Evolutionary conservation across 2,888 invertebrate genomes (phyloP), one percentile per base, ranked within the genome.

Genomic region (Mesorhabditis spiculigera): DNA sequence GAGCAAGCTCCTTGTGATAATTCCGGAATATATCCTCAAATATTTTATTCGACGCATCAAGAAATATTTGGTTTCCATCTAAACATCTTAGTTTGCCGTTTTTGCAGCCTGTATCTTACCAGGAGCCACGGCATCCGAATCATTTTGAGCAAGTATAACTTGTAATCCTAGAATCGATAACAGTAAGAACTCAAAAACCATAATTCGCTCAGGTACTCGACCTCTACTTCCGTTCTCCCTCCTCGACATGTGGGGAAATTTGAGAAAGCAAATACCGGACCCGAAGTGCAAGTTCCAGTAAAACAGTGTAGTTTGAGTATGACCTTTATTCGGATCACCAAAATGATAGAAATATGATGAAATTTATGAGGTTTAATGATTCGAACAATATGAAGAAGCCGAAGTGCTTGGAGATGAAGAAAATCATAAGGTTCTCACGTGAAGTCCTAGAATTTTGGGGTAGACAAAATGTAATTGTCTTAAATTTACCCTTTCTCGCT

Each of bases 311-410:
- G 28, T 28, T 28, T 28, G 28, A 28, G 28, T 3, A 28, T 28
- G 28, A 28, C 28, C 28, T 28, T 28, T 28, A 28, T 28, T 28
- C 3, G 1, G 28, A 28, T 28, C 28, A 10, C 58, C 58, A 50
- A 50, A 50, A 50, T 50, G 58, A 50, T 13, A 50, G 58, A 50
- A 50, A 50, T 13, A 50, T n/a, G 3, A 50, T 50, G n/a, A 50
- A 50, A 50, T 50, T 50, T 50, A 50, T 50, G n/a, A 50, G 8
- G 58, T 50, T 50, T n/a, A 50, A n/a, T 50, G 58, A 10, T 50
- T 50, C 10, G n/a, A 50, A 50, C 8, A n/a, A 50, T 13, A n/a
- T n/a, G 10, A 50, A 13, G 10, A 50, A 50, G n/a, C 10, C 58
- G n/a, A 50, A 50, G n/a, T 50, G 58, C 8, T n/a, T 10, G n/a